Conservation (phyloP, 1,140 invertebrate genomes). For the Theocolax elegans region DNA sequence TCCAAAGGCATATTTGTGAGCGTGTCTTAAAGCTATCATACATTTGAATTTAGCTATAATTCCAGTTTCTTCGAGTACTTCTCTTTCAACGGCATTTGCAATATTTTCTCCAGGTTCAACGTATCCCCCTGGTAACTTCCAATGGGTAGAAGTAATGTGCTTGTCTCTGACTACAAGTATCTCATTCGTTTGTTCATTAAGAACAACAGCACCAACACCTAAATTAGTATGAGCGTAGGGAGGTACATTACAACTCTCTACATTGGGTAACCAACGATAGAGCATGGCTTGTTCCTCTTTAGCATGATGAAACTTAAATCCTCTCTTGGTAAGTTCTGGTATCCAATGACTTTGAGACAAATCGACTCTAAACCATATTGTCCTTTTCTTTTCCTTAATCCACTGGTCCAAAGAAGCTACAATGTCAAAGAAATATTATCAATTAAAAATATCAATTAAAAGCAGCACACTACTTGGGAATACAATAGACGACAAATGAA, state of each 20-base stretch:
- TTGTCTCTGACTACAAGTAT: constrained; percentile 85
- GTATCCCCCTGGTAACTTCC: constrained; percentile 94
- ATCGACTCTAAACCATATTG: constrained; percentile 86
- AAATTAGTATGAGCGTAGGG: constrained; percentile 86
- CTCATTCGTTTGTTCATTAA: constrained; percentile 77
- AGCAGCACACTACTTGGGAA: not conserved
- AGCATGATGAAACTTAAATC: constrained; percentile 90
- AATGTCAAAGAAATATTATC: not conserved
- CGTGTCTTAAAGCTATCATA: constrained; percentile 82
- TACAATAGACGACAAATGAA: constrained; percentile 29
- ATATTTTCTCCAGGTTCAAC: constrained; percentile 88
- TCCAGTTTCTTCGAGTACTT: constrained; percentile 92
- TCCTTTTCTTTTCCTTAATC: constrained; percentile 73
- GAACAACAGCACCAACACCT: constrained; percentile 88
- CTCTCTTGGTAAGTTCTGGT: constrained; percentile 80
- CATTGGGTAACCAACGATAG: constrained; percentile 80
- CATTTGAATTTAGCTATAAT: constrained; percentile 80
- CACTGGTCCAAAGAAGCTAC: constrained; percentile 78
- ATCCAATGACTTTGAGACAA: constrained; percentile 79
- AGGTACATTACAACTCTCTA: constrained; percentile 78
- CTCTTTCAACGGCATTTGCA: constrained; percentile 80
- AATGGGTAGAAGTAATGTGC: constrained; percentile 63
- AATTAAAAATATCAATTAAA: not conserved
- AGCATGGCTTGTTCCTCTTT: constrained; percentile 81
- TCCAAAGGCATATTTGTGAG: constrained; percentile 76